phyloP scores from a whole-genome alignment of 1,140 invertebrate genomes.

The Drosophila rufa region DNA sequence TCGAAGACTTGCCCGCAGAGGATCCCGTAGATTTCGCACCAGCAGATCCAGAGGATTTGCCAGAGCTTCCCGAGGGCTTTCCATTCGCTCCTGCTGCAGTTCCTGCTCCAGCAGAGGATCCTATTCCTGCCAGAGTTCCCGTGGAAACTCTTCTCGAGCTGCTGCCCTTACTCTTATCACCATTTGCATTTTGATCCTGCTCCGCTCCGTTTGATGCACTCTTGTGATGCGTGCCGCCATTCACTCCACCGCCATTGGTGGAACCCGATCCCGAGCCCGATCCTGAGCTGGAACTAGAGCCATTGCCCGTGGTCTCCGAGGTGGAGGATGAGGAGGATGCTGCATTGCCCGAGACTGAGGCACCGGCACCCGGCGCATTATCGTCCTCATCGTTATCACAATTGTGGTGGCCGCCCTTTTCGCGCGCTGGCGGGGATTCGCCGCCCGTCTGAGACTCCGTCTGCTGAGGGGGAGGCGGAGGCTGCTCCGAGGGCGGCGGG shows the following conservation, averaged over 20 bases:
- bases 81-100: background rate
- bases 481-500: constrained; percentile 49
- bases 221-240: constrained; percentile 63
- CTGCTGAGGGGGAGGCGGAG: constrained; percentile 3
- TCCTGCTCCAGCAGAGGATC: background rate
- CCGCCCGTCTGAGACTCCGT: constrained; percentile 43
- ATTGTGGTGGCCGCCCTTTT: constrained; percentile 71
- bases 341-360: constrained; percentile 30
- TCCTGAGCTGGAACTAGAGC: constrained; percentile 31
- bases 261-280: constrained; percentile 35
- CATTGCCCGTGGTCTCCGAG: constrained; percentile 19
- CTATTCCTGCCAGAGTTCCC: background rate
- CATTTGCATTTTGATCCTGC: constrained; percentile 48
- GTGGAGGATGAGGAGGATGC: constrained; percentile 12
- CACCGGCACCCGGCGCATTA: constrained; percentile 63
- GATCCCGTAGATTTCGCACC: constrained; percentile 1
- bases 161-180: constrained; percentile 36
- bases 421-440: constrained; percentile 48
- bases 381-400: constrained; percentile 81
- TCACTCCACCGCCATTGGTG: constrained; percentile 70
- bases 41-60: background rate
- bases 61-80: constrained; percentile 1
- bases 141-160: constrained; percentile 11
- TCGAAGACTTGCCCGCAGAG: background rate
- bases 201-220: constrained; percentile 28